phyloP scores from a whole-genome alignment of 37 sponge, comb jelly and placozoan genomes.

The Haliclona indistincta region DNA sequence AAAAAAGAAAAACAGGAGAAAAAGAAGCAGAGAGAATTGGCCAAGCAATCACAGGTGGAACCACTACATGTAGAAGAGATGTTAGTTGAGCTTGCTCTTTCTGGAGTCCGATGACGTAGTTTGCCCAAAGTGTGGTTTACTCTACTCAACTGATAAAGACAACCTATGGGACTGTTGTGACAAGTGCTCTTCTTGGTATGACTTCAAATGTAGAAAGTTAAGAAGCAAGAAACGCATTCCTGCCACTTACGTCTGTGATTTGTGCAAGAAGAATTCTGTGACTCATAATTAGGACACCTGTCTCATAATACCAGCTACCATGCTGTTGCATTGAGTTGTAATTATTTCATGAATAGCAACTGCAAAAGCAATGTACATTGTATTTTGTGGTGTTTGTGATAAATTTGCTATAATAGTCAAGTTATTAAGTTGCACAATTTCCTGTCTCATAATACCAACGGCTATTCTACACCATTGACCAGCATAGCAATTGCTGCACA shows the following conservation, averaged over 20 bases:
- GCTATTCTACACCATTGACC: neutral
- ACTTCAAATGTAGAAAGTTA: constrained; percentile 6
- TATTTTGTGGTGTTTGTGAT: too few relatives aligned
- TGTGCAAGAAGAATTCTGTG: neutral
- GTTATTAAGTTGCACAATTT: neutral
- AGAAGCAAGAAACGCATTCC: neutral
- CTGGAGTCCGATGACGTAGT: constrained; percentile 11
- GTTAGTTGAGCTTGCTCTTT: neutral
- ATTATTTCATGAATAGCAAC: neutral
- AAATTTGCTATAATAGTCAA: neutral
- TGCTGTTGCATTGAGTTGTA: neutral
- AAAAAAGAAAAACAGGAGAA: neutral
- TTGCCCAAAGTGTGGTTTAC: constrained; percentile 17
- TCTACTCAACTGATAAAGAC: constrained; percentile 10
- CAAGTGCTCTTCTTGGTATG: constrained; percentile 21
- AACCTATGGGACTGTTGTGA: constrained; percentile 26
- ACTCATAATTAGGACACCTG: neutral
- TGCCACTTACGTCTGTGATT: neutral
- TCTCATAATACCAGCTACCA: neutral
- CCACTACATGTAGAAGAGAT: neutral
- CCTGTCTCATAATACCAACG: neutral
- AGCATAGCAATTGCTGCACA: too few relatives aligned
- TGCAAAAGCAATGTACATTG: too few relatives aligned
- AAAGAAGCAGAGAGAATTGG: neutral
- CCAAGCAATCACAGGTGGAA: neutral